Evolutionary conservation across 2,113 vertebrate species (phyloP).

Genomic region (Rhizomys pruinosus): DNA sequence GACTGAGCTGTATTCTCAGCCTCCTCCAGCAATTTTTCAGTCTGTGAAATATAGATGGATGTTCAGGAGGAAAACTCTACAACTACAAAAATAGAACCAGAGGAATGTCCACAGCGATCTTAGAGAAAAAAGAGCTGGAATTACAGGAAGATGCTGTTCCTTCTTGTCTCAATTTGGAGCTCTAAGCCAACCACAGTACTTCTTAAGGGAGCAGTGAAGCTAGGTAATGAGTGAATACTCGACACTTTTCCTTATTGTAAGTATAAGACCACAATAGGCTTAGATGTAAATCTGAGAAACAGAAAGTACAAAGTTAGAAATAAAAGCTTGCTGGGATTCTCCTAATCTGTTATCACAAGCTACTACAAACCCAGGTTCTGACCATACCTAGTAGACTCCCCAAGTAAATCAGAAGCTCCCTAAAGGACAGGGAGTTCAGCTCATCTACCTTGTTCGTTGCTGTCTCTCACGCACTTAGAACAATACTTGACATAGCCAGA

Average conservation of each 20-base stretch:
- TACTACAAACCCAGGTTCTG: neutral
- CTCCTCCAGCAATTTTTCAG: neutral
- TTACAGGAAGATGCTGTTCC: neutral
- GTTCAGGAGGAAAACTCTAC: neutral
- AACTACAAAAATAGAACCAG: neutral
- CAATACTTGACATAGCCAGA: neutral
- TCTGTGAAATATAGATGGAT: conserved; percentile 45
- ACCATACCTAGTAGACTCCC: neutral
- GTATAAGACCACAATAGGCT: neutral
- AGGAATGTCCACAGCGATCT: neutral
- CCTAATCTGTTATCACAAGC: neutral
- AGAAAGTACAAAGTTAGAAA: neutral
- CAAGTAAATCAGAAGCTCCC: neutral
- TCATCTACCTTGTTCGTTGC: neutral
- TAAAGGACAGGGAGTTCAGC: neutral
- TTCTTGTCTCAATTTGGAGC: neutral
- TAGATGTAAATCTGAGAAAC: neutral
- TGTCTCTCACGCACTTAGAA: neutral
- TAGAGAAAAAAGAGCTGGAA: neutral
- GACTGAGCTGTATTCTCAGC: neutral
- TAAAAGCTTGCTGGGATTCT: neutral
- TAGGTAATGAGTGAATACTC: no score
- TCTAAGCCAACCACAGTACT: neutral
- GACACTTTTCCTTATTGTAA: neutral
- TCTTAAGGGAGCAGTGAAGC: rapidly evolving